These are phyloP conservation scores for Echeneis naucrates DNA, from an alignment of 2,797 vertebrate genomes.

Conservation along the genomic window DNA sequence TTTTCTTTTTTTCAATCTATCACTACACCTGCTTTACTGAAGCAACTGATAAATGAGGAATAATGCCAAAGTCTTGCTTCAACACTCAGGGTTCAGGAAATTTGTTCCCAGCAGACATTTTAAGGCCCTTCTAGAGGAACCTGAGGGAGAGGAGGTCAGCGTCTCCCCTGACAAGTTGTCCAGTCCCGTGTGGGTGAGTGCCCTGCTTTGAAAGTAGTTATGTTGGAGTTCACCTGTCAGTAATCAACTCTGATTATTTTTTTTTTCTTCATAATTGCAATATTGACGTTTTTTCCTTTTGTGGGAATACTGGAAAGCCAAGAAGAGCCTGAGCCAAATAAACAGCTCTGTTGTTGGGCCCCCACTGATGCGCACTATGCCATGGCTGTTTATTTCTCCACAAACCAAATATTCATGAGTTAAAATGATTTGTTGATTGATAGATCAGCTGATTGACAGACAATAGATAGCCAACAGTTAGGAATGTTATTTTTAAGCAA, in stretches of 20 bases:
- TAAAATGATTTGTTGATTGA: neutral
- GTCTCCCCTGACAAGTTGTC: neutral
- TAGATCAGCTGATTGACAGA: neutral
- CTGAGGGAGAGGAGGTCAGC: conserved; percentile 12
- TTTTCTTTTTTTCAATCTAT: neutral
- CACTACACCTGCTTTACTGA: neutral
- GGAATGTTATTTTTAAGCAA: neutral
- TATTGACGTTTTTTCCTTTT: neutral
- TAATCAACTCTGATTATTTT: neutral
- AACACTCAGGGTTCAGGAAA: conserved; percentile 42
- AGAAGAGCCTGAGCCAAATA: neutral
- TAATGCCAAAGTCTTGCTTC: neutral
- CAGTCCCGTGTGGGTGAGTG: conserved; percentile 26
- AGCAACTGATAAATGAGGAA: neutral
- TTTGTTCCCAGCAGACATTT: conserved; percentile 5
- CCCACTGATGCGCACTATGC: no score
- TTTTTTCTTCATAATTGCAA: neutral
- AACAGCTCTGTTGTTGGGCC: no score
- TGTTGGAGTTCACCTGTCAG: neutral
- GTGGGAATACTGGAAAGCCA: neutral
- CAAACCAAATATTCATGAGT: neutral
- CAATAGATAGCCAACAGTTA: neutral
- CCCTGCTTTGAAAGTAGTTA: neutral
- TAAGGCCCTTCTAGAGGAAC: conserved; percentile 54
- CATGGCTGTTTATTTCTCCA: neutral